phyloP scores from a whole-genome alignment of 2,113 vertebrate species.

The Motacilla tschutschensis region DNA sequence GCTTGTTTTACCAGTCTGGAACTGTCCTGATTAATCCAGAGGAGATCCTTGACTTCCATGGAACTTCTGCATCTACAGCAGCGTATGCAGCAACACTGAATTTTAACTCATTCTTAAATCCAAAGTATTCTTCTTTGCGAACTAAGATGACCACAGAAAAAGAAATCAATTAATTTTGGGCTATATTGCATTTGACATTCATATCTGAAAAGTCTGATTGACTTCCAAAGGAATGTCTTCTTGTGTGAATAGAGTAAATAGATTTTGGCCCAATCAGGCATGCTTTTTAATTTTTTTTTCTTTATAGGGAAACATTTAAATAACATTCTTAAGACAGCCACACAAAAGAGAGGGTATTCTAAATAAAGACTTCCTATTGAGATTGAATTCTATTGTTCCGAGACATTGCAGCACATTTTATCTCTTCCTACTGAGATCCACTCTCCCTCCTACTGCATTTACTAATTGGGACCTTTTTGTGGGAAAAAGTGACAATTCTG shows the following conservation, averaged over 20 bases:
- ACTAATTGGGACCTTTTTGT: constrained; percentile 6
- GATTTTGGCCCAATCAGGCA: not conserved
- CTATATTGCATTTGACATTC: not conserved
- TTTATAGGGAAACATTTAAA: not conserved
- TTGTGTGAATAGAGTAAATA: not conserved
- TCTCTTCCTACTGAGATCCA: constrained; percentile 18
- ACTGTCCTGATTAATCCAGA: not conserved
- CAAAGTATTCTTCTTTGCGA: not conserved
- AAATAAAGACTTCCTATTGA: constrained; percentile 24
- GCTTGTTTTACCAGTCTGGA: not conserved
- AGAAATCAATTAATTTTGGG: not conserved
- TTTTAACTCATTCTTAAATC: not conserved
- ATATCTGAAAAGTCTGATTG: not conserved
- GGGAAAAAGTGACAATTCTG: not conserved
- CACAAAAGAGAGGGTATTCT: not conserved
- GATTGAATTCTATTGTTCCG: not conserved
- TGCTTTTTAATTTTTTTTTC: not conserved
- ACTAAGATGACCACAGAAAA: not conserved
- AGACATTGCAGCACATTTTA: constrained; percentile 13
- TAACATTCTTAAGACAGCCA: not conserved
- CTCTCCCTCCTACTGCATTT: constrained; percentile 33
- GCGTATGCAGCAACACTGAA: not conserved
- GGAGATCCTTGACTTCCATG: not conserved
- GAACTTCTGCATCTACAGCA: not conserved
- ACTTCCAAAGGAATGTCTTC: not conserved